Evolutionary conservation across 2,113 vertebrate species (phyloP).

Genomic region (Columbina picui): DNA sequence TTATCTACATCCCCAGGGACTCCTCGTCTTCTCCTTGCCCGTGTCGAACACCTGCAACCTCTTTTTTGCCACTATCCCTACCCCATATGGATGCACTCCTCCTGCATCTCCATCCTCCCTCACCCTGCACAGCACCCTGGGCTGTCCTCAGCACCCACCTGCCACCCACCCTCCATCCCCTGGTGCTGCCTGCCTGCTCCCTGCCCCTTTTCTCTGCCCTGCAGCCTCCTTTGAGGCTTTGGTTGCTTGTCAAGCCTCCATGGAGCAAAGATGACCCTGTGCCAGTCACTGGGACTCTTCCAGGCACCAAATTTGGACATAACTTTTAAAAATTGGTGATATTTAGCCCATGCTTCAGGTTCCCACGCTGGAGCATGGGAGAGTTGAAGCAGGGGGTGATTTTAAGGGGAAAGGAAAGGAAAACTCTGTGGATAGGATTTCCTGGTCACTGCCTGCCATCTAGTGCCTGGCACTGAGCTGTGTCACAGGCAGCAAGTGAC

Average conservation of each 20-base stretch:
- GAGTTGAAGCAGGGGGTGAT: background rate
- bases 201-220: background rate
- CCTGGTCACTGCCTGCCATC: slow-evolving; percentile 63
- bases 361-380: fast-evolving
- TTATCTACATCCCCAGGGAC: background rate
- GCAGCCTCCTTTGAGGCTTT: background rate
- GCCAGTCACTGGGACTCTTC: background rate
- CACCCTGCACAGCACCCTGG: background rate
- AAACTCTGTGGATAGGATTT: background rate
- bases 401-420: background rate
- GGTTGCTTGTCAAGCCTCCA: background rate
- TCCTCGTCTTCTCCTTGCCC: background rate
- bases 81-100: background rate
- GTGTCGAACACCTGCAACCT: background rate
- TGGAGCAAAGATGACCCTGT: background rate
- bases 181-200: background rate
- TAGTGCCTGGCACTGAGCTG: background rate
- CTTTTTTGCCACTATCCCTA: background rate
- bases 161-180: background rate
- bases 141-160: background rate
- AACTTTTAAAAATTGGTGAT: background rate
- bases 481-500: background rate
- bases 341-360: background rate
- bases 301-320: background rate
- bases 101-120: background rate